Conservation (phyloP, 2,113 vertebrate genomes). For the Phyllostomus discolor region DNA sequence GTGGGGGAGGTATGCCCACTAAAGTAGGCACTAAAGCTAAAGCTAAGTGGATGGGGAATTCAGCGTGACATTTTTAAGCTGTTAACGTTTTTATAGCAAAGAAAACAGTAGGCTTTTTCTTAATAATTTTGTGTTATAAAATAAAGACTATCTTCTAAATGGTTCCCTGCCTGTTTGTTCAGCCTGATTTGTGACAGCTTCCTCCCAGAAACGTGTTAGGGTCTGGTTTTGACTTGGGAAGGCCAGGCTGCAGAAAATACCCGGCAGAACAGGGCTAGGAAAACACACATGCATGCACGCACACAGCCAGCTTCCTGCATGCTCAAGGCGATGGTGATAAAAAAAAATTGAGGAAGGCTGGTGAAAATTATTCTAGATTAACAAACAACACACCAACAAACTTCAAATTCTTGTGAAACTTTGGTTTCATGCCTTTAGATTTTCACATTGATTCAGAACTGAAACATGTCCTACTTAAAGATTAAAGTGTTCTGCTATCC, state of each 20-base stretch:
- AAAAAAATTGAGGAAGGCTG: not conserved
- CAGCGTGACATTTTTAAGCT: not conserved
- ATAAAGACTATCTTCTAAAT: not conserved
- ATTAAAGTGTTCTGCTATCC: not conserved
- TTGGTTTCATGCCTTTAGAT: not conserved
- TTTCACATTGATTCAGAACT: not conserved
- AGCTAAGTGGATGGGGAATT: not conserved
- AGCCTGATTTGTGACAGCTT: not conserved
- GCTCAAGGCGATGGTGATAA: not conserved
- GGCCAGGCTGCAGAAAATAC: not conserved
- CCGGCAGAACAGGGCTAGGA: not conserved
- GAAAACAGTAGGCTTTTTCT: not conserved
- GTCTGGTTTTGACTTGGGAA: constrained; percentile 46
- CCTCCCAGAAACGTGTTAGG: not conserved
- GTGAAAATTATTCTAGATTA: not conserved
- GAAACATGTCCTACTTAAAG: not conserved
- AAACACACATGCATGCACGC: not conserved
- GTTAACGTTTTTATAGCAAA: not conserved
- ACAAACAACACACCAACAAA: not conserved
- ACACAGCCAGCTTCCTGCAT: not conserved
- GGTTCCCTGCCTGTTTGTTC: not conserved
- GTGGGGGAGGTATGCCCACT: not conserved
- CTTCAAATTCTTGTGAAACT: not conserved
- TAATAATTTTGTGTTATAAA: constrained; percentile 14
- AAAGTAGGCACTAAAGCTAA: too few relatives aligned